Evolutionary conservation across 2,888 invertebrate genomes (phyloP), one percentile per base, ranked within the genome.

Genomic region (Sinotaia quadrata): DNA sequence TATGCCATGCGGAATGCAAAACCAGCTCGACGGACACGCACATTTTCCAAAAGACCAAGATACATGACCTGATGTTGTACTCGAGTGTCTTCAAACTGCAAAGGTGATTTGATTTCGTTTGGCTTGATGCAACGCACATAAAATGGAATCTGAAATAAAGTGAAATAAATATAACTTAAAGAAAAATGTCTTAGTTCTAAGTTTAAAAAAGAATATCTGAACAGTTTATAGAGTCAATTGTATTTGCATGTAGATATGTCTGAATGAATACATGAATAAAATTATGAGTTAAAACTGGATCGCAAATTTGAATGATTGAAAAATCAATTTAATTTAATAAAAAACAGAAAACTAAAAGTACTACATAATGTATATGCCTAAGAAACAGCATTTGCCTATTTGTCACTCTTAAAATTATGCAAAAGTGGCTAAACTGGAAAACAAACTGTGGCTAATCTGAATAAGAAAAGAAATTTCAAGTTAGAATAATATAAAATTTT

Each of bases 41-140:
- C 95, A 90, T 98, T 98, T 90, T 98, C 98, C 66, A 98, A 91
- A 33, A 98, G 90, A 0, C 98, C 98, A 52, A 98, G 91, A 89
- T 98, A 98, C 69, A 87, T 84, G 29, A 91, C 90, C 84, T 91
- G 91, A 82, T 91, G 91, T 61, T 87, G 83, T 3, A 90, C 89
- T 44, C 96, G 91, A 85, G 94, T 93, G 18, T 93, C 92, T 87
- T 98, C 95, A 89, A 98, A 97, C 49, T 92, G 90, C 47, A 91
- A 91, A 0, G 97, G 93, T 44, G 95, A 93, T 90, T 98, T 98
- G 63, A 94, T 91, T 82, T 97, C 96, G 89, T 98, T 98, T 33
- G 98, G 98, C 85, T 98, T 98, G 84, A 98, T 93, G 88, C 98
- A 98, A 70, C 98, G 93, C 75, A 98, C 95, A 90, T 98, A 98